These are phyloP conservation scores for Rutpela maculata DNA, from an alignment of 2,888 invertebrate species.

Conservation along the genomic window DNA sequence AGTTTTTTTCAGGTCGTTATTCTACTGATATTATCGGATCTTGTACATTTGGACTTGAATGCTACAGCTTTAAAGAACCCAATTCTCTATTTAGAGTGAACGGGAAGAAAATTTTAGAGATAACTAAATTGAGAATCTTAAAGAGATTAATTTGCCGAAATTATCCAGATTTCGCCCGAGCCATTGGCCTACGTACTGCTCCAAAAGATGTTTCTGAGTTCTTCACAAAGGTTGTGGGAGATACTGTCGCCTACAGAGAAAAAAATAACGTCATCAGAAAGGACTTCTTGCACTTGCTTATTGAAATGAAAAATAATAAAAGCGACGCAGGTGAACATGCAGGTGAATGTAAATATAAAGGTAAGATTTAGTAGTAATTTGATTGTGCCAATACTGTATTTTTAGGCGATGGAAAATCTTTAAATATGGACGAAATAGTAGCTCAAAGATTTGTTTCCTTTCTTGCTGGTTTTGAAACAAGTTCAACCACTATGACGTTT, in stretches of 20 bases:
- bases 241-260: constrained; percentile 69
- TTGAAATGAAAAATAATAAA: constrained; percentile 61
- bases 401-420: constrained; percentile 48
- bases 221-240: constrained; percentile 59
- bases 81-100: neutral
- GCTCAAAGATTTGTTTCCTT: constrained; percentile 61
- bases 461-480: constrained; percentile 61
- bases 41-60: neutral
- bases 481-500: constrained; percentile 60
- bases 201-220: constrained; percentile 43
- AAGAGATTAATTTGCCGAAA: neutral
- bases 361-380: neutral
- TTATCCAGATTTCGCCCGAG: neutral
- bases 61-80: neutral
- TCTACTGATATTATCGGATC: constrained; percentile 7
- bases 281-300: constrained; percentile 73
- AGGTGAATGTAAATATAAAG: neutral
- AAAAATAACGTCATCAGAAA: constrained; percentile 68
- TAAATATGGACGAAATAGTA: constrained; percentile 52
- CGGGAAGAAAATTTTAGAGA: neutral
- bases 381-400: neutral
- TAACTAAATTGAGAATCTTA: neutral
- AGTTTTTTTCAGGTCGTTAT: neutral
- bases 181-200: neutral
- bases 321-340: neutral